Percentiles rank a stretch among this genome's conserved stretches.
Evolutionary conservation across 2,113 vertebrate genomes (phyloP).

Genomic region (Mionectes macconnelli): DNA sequence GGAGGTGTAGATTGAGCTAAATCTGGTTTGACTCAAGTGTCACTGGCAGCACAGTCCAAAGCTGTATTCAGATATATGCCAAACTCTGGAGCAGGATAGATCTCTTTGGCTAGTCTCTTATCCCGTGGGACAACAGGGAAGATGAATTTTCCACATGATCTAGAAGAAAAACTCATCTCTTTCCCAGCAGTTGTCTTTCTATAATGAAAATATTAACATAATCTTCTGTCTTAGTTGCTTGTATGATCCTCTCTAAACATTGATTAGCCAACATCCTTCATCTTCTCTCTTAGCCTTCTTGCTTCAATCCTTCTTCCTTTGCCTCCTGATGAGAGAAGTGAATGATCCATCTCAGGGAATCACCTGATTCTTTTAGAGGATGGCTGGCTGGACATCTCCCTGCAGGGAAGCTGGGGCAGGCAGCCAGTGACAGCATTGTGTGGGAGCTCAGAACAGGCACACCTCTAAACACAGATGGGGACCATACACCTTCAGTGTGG

Average conservation of each 20-base stretch:
- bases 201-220: conserved; percentile 14
- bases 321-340: not conserved
- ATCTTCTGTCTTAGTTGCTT: not conserved
- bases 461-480: not conserved
- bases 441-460: not conserved
- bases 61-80: not conserved
- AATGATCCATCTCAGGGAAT: not conserved
- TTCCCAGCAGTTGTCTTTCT: not conserved
- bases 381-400: not conserved
- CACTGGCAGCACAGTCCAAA: not conserved
- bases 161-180: not conserved
- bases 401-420: not conserved
- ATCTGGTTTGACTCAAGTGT: conserved; percentile 20
- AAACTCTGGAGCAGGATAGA: not conserved
- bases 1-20: not conserved
- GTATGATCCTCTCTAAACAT: not conserved
- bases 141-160: conserved; percentile 14
- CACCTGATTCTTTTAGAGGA: not conserved
- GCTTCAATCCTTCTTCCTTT: not conserved
- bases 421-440: rapidly evolving
- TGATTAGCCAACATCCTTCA: not conserved
- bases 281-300: not conserved
- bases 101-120: not conserved
- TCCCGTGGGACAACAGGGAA: not conserved
- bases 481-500: not conserved